Conservation (phyloP, 64 coral and sea anemone species). For the Porites lutea region DNA sequence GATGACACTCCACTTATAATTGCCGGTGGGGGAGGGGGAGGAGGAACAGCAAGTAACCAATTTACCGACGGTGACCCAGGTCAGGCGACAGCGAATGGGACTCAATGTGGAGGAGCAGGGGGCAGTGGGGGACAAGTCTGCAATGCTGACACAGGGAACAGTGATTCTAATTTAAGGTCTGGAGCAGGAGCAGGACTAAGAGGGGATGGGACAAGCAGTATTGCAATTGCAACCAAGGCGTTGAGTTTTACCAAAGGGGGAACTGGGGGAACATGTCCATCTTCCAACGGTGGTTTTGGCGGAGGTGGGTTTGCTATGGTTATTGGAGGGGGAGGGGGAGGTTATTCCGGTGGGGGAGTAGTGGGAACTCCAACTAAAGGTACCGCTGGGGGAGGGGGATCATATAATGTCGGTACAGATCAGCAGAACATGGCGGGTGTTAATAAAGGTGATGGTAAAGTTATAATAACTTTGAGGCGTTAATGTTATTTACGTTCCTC, state of each 20-base stretch:
- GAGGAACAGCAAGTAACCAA: not conserved
- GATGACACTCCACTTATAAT: conserved; percentile 36
- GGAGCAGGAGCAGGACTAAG: not conserved
- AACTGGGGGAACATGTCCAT: conserved; percentile 6
- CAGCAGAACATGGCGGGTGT: conserved; percentile 36
- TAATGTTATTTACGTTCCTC: not conserved
- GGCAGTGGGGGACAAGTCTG: not conserved
- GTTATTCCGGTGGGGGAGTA: conserved; percentile 77
- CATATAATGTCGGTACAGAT: conserved; percentile 40
- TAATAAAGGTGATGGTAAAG: conserved; percentile 64
- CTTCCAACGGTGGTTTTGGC: conserved; percentile 40
- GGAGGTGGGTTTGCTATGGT: conserved; percentile 31
- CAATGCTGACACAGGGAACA: not conserved
- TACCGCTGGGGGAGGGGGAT: conserved; percentile 72
- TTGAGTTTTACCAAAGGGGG: conserved; percentile 53
- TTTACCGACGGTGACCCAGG: conserved; percentile 11
- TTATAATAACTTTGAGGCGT: not conserved
- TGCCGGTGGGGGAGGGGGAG: conserved; percentile 57
- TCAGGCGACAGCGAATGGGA: conserved; percentile 10
- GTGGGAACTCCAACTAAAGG: not conserved
- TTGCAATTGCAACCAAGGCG: not conserved
- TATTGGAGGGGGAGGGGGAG: conserved; percentile 54
- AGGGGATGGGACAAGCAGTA: not conserved
- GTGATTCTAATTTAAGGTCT: not conserved
- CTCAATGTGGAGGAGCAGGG: not conserved